Percentiles rank a stretch among this genome's conserved stretches.
Conservation (phyloP, 2,888 invertebrate species). For the Drosophila quasianomalipes region DNA sequence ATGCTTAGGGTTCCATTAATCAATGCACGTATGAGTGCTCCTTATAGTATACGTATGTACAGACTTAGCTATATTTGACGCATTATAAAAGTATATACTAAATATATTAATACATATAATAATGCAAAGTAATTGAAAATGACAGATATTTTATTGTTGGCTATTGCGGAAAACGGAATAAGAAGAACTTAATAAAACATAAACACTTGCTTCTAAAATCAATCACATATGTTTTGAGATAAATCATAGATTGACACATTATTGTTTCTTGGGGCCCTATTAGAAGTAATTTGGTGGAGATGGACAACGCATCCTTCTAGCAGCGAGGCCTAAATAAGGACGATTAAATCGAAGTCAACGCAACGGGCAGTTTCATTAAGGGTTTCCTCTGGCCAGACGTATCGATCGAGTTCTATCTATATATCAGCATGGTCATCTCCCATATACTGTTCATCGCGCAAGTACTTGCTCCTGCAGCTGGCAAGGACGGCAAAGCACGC, state of each 20-base stretch:
- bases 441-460: conserved; percentile 11
- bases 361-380: neutral
- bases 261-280: neutral
- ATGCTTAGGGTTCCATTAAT: neutral
- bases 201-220: neutral
- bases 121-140: neutral
- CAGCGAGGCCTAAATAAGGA: neutral
- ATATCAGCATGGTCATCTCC: neutral
- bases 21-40: neutral
- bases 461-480: conserved; percentile 26
- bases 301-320: neutral
- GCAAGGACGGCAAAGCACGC: conserved; percentile 33
- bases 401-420: neutral
- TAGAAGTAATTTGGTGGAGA: neutral
- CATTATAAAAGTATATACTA: too few species aligned
- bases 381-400: conserved; percentile 5
- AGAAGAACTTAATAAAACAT: neutral
- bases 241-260: neutral
- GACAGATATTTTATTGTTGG: neutral
- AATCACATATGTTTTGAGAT: conserved; percentile 14
- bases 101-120: neutral
- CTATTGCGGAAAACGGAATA: neutral
- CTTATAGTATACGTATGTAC: neutral
- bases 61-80: too few species aligned
- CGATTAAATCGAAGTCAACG: neutral